Evolutionary conservation across 2,113 vertebrate genomes (phyloP), one percentile per base, ranked within the genome.

Genomic region (Cyprinodon variegatus): DNA sequence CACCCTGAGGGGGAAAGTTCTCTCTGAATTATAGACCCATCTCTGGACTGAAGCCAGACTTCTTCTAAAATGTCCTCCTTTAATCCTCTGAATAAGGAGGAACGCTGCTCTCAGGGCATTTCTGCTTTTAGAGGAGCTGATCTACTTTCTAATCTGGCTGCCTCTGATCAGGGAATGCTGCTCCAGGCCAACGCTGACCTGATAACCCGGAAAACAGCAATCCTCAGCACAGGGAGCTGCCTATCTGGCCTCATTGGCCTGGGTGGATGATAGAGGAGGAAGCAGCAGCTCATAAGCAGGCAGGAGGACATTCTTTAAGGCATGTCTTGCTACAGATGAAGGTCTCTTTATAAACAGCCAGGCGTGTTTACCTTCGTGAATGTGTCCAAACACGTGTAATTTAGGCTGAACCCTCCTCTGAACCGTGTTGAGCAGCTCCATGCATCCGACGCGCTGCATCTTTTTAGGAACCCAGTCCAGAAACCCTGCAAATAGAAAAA

Each of bases 391-490:
- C 77, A 99, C 97, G 0, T 99, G 97, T 22, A 98, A 88, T 72
- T 97, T 96, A 13, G 97, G 97, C 88, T 98, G 96, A 72, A 98
- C 96, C 73, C 97, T 94, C 75, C 96, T 95, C 95, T 99, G 97
- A 76, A 99, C 97, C 0, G 97, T 98, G 92, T 98, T 98, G 61
- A 98, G 94, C 61, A 99, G 94, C 90, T 99, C 97, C 93, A 99
- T 96, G 15, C 97, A 99, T 14, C 97, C 97, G 29, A 98, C 97
- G 4, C 97, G 93, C 89, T 99, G 97, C 96, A 99, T 97, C 93
- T 98, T 98, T 93, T 96, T 97, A 10, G 97, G 97, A 70, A 99
- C 97, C 97, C 97, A 99, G 92, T 99, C 97, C 89, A 99, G 93
- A 85, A 99, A 99, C 75, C 97, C 97, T 98, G 91, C 3, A 77